phyloP scores from a whole-genome alignment of 2,888 invertebrate species.

The Eupelmus urozonus region DNA sequence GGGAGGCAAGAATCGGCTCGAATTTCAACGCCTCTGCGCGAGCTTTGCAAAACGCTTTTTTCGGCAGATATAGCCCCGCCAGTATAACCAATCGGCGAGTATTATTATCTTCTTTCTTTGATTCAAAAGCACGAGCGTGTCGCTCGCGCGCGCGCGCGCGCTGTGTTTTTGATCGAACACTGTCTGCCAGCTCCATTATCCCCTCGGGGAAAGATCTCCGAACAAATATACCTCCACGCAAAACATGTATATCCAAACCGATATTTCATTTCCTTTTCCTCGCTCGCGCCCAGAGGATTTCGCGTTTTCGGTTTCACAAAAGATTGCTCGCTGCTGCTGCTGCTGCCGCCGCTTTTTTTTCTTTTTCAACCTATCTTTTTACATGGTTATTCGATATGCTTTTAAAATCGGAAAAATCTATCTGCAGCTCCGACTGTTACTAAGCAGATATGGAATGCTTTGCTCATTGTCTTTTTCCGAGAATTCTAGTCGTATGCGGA shows the following conservation, averaged over 20 bases:
- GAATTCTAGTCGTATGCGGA: no score
- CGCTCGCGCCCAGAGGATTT: not conserved
- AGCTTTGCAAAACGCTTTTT: not conserved
- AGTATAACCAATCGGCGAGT: slow-evolving; percentile 14
- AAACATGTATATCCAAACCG: not conserved
- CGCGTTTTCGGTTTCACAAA: not conserved
- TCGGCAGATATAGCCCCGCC: not conserved
- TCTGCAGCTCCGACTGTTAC: not conserved
- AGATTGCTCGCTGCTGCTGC: no score
- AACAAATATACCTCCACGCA: not conserved
- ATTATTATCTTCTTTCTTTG: slow-evolving; percentile 20
- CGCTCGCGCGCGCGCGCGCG: not conserved
- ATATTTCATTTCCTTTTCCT: slow-evolving; percentile 27
- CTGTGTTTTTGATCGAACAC: slow-evolving; percentile 8
- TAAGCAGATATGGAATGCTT: no score
- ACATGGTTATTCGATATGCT: slow-evolving; percentile 35
- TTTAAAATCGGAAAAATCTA: not conserved
- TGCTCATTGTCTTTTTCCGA: no score
- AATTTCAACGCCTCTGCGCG: slow-evolving; percentile 9
- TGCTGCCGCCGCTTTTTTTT: no score
- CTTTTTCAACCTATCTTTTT: no score
- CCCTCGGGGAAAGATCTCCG: not conserved
- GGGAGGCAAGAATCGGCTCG: not conserved
- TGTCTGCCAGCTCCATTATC: no score
- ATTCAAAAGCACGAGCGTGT: not conserved